A percentile compares a stretch with the other conserved stretches of the same genome.
Conservation (phyloP, 2,113 vertebrate species). For the Herpetotheres cachinnans region DNA sequence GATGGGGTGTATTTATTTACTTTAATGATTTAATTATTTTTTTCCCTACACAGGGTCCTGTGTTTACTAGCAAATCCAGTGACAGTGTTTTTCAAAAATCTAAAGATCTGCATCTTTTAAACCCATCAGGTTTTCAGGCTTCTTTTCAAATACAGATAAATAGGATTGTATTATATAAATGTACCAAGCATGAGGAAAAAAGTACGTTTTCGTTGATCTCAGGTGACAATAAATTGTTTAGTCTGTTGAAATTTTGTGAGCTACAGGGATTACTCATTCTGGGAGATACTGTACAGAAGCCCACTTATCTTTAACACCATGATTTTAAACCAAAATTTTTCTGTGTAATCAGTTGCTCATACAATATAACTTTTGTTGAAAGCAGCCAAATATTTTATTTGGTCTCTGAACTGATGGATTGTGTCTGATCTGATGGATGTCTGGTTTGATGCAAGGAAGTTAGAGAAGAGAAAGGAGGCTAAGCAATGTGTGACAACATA, state of each 20-base stretch:
- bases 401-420: background rate
- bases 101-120: background rate
- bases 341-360: background rate
- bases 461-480: background rate
- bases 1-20: background rate
- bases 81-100: background rate
- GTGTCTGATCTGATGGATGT: background rate
- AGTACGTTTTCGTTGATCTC: background rate
- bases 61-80: background rate
- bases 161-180: background rate
- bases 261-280: background rate
- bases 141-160: background rate
- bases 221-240: background rate
- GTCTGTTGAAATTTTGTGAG: background rate
- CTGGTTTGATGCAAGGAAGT: background rate
- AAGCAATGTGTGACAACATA: background rate
- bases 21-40: background rate
- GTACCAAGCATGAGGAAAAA: background rate
- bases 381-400: background rate
- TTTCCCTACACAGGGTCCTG: accelerated
- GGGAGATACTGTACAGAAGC: background rate
- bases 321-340: background rate
- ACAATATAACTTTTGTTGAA: background rate
- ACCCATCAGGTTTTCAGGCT: background rate
- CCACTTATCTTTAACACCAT: background rate